Evolutionary conservation across 1,140 invertebrate species (phyloP), one percentile per base, ranked within the genome.

Genomic region (Cherax quadricarinatus): DNA sequence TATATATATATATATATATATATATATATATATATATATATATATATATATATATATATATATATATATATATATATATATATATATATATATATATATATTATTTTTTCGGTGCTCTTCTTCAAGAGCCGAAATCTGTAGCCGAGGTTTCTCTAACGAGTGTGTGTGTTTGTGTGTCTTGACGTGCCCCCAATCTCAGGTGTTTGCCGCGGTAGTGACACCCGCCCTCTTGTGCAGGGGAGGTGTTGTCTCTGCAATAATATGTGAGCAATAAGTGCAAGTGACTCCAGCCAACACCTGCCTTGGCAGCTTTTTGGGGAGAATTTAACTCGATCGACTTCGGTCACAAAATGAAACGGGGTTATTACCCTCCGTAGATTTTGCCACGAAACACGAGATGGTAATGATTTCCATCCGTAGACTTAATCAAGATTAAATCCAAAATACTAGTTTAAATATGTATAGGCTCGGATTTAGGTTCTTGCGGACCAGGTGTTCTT

Each of bases 211-310:
- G 73, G 90, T 86, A 62, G 83, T 91, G 89, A 4, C 60, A 75
- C 83, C 83, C 73, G 89, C 48, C 82, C 70, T 66, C 30, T 86
- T 75, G 81, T 78, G 79, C 53, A 81, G 57, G 84, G 84, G 90
- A 60, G 84, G 85, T 79, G 30, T 86, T 86, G 78, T 91, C 90
- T 75, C 78, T 86, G 90, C 90, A 91, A 91, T 91, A 91, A 91
- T 82, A 91, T 86, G 90, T 86, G 90, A 91, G 90, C 90, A 91
- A 91, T 91, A 91, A 91, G 90, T 91, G 75, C 90, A 91, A 91
- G 84, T 62, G 90, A 57, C 51, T 78, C 62, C 78, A 82, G 85
- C 3, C 79, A 30, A 78, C 60, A 41, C 83, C 84, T 14, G 24
- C 53, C 48, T 80, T 70, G 9, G 82, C 89, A 86, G 24, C 75